These are phyloP conservation scores for Cryptocephalus primarius DNA, from an alignment of 2,888 invertebrate species.

Conservation along the genomic window DNA sequence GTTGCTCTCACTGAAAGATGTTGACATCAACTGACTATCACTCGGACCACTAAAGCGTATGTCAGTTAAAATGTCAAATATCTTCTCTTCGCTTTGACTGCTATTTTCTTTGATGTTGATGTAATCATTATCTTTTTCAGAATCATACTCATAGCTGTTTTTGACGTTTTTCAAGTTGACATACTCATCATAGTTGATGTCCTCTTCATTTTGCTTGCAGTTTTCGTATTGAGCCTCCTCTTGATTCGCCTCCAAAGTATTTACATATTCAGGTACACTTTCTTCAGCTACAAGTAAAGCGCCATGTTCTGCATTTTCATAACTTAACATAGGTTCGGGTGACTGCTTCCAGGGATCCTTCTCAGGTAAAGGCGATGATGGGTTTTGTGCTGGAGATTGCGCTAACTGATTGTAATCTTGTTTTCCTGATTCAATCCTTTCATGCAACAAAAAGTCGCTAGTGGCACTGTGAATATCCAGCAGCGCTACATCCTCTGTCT, in stretches of 20 bases:
- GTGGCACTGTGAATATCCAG: not conserved
- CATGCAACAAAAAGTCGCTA: not conserved
- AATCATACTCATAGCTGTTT: conserved; percentile 15
- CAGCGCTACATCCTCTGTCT: not conserved
- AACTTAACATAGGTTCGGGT: not conserved
- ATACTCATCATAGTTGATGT: conserved; percentile 20
- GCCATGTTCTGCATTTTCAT: no score
- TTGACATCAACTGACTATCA: conserved; percentile 36
- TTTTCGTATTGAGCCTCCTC: not conserved
- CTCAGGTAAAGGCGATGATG: not conserved
- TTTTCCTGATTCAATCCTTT: conserved; percentile 1
- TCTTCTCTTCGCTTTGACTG: conserved; percentile 17
- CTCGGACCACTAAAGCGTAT: conserved; percentile 35
- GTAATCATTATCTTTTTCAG: conserved; percentile 39
- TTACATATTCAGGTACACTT: not conserved
- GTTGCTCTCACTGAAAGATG: conserved; percentile 40
- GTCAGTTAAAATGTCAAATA: conserved; percentile 33
- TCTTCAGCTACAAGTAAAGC: not conserved
- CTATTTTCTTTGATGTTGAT: conserved; percentile 20
- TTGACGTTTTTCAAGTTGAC: conserved; percentile 23
- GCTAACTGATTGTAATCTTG: not conserved
- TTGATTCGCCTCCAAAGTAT: not conserved
- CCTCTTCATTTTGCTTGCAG: not conserved
- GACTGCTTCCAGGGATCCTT: not conserved
- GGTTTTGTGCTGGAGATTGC: not conserved